A percentile compares a stretch with the other conserved stretches of the same genome.
Evolutionary conservation across 30 jellyfish, hydroid and myxozoan species (phyloP).

Genomic region (Hydractinia echinata): DNA sequence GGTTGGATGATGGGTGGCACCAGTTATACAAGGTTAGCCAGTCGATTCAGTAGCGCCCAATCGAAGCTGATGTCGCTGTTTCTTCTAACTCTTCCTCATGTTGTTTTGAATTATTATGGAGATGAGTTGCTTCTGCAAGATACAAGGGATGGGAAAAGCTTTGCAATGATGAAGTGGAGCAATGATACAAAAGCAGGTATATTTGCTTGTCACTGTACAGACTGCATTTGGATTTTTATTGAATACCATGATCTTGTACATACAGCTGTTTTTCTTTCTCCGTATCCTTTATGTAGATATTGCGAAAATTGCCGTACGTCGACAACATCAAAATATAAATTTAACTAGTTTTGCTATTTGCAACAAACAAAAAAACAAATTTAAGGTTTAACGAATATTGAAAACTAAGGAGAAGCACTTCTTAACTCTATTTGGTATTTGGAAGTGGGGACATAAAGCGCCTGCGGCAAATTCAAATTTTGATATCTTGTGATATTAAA

Average conservation of each 20-base stretch:
- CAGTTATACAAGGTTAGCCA: constrained; percentile 24
- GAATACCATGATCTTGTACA: background rate
- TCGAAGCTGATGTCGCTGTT: constrained; percentile 24
- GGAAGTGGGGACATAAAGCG: too few relatives aligned
- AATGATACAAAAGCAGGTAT: constrained; percentile 37
- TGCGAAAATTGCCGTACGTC: background rate
- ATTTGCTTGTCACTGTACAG: background rate
- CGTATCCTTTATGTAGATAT: background rate
- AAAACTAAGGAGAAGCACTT: too few relatives aligned
- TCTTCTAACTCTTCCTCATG: constrained; percentile 51
- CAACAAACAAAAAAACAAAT: too few relatives aligned
- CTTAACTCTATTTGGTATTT: too few relatives aligned
- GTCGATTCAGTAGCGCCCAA: constrained; percentile 25
- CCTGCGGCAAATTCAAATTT: too few relatives aligned
- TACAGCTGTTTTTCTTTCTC: background rate
- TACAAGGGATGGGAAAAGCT: background rate
- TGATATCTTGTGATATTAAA: too few relatives aligned
- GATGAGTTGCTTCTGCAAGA: constrained; percentile 48
- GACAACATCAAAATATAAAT: background rate
- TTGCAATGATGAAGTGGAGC: constrained; percentile 55
- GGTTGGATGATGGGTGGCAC: constrained; percentile 62
- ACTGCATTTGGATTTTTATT: background rate
- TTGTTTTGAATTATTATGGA: constrained; percentile 51
- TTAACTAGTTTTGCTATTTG: background rate
- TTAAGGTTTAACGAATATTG: too few relatives aligned